A percentile compares a stretch with the other conserved stretches of the same genome.
phyloP scores from a whole-genome alignment of 2,888 invertebrate species.

The Spatulosminthurus flaviceps region DNA sequence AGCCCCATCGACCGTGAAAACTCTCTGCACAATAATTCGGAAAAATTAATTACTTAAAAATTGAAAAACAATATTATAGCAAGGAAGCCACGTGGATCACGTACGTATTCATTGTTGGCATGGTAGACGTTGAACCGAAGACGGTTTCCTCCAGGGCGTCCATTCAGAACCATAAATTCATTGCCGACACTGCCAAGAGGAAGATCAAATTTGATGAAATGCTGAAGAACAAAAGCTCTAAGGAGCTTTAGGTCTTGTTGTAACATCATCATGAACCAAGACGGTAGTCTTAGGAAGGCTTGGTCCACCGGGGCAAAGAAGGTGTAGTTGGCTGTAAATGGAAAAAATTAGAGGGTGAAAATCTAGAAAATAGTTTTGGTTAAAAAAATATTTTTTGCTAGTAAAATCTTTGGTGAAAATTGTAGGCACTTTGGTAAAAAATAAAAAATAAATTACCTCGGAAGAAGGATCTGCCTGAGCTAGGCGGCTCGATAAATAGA shows the following conservation, averaged over 20 bases:
- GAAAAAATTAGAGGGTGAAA: no score
- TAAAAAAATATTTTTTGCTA: not conserved
- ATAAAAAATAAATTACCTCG: conserved; percentile 38
- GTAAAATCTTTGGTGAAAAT: not conserved
- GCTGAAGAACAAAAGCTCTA: conserved; percentile 60
- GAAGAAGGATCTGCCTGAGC: conserved; percentile 54
- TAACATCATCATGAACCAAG: conserved; percentile 59
- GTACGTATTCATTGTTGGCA: conserved; percentile 57
- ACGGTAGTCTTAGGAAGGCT: conserved; percentile 58
- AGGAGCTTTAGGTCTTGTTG: conserved; percentile 55
- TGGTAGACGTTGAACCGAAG: conserved; percentile 58
- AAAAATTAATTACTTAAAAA: not conserved
- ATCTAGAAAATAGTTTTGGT: not conserved
- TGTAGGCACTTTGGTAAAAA: not conserved
- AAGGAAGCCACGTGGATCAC: not conserved
- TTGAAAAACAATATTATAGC: not conserved
- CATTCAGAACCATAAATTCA: conserved; percentile 58
- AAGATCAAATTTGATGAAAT: conserved; percentile 58
- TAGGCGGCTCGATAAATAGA: no score
- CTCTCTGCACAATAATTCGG: conserved; percentile 48
- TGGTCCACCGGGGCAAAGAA: conserved; percentile 62
- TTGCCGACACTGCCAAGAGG: conserved; percentile 53
- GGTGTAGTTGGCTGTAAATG: conserved; percentile 59
- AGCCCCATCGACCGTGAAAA: conserved; percentile 59
- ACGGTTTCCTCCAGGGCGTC: conserved; percentile 58